Base-by-base conservation (phyloP, 2,888 invertebrate species). In the Cyclophora albipunctata region DNA sequence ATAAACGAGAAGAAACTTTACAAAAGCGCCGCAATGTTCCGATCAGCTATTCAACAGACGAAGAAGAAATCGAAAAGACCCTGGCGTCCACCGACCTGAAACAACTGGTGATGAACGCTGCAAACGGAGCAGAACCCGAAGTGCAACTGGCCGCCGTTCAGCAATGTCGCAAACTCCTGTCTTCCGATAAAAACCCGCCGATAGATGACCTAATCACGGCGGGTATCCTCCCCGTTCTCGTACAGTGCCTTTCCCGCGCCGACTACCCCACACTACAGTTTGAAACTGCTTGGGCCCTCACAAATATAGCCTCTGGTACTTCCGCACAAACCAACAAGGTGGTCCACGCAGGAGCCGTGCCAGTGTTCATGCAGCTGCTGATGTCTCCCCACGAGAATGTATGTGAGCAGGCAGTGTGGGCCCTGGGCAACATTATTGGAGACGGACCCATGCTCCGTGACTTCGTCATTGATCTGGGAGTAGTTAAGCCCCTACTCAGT, bases 371-470 rank as follows among this genome's bases (percentile, higher is more conserved):
- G 49, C 93, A 95, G 75, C 91, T 99, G 58, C 90, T 99, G 49
- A 91, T 94, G 80, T 99, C 99, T 40, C 94, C 95, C 42, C 97
- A 98, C 78, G 96, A 97, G 75, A 98, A 98, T 86, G 99, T 99
- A 4, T 98, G 98, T 73, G 99, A 99, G 86, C 99, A 99, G 84
- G 98, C 99, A 5, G 99, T 99, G 4, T 99, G 99, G 99, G 99
- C 99, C 7, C 90, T 99, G 71, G 96, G 96, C 75, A 92, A 88
- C 73, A 92, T 92, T 40, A 92, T 92, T 52, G 92, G 98, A 64
- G 99, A 99, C 81, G 99, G 99, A 0, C 98, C 99, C 0, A 91
- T 93, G 62, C 92, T 98, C 64, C 92, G 99, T 71, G 99, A 99
- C 88, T 97, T 94, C 81, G 98, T 98, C 54, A 98, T 99, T 60